Conservation (phyloP, 2,888 invertebrate species). For the Ectemnius lituratus region DNA sequence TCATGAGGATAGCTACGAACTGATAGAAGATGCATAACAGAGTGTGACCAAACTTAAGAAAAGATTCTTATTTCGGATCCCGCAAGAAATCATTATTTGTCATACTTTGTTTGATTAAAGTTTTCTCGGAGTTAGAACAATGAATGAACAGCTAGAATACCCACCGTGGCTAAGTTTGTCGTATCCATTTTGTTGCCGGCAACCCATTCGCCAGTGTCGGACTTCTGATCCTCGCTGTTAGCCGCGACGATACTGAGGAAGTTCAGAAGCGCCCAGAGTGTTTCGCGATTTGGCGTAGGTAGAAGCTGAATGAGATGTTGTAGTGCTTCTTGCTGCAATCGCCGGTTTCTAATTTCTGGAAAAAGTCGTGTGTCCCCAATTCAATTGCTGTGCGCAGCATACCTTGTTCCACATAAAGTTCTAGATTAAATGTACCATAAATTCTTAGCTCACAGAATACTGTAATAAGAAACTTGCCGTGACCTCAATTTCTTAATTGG, state of each 20-base stretch:
- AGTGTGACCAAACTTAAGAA: too few species aligned
- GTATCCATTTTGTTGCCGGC: conserved; percentile 96
- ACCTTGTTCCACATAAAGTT: too few species aligned
- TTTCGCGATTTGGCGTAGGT: conserved; percentile 93
- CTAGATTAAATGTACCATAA: too few species aligned
- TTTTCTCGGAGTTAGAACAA: conserved; percentile 6
- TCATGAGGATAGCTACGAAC: too few species aligned
- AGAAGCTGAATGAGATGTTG: conserved; percentile 91
- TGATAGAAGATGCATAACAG: too few species aligned
- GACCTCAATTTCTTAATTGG: too few species aligned
- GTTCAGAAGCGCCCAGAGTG: conserved; percentile 88
- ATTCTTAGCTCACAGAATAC: too few species aligned
- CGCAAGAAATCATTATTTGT: too few species aligned
- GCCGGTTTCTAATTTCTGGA: conserved; percentile 89
- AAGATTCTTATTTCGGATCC: too few species aligned
- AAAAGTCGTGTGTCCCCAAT: conserved; percentile 45
- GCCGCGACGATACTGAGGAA: conserved; percentile 89
- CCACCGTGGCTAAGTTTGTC: conserved; percentile 90
- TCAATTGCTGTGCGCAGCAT: neutral
- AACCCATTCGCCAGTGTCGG: conserved; percentile 81
- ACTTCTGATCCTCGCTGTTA: conserved; percentile 84
- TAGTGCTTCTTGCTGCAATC: conserved; percentile 90
- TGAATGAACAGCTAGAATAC: conserved; percentile 21
- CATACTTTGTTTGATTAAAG: neutral
- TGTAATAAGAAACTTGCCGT: too few species aligned